These are phyloP conservation scores for Doryteuthis pealeii DNA, from an alignment of 1,140 invertebrate genomes.

Conservation along the genomic window DNA sequence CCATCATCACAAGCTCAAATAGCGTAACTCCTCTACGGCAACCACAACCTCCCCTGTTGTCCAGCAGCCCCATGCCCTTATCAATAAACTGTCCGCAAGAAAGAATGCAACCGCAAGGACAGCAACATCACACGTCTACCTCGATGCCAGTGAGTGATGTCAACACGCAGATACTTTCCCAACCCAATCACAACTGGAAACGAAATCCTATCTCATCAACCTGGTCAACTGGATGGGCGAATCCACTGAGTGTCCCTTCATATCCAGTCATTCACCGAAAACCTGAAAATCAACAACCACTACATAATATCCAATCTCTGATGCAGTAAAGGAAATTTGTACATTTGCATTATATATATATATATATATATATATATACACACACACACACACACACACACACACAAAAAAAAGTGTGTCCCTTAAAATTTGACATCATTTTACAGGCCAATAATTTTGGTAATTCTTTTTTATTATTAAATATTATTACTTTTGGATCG, in stretches of 20 bases:
- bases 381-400: no score
- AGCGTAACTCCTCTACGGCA: background rate
- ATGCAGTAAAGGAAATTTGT: background rate
- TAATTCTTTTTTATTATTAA: no score
- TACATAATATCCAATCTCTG: background rate
- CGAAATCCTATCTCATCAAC: background rate
- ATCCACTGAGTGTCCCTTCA: background rate
- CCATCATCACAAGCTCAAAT: background rate
- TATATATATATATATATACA: background rate
- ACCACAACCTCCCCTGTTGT: background rate
- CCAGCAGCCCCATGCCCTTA: background rate
- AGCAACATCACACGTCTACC: background rate
- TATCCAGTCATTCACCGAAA: background rate
- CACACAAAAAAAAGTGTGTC: no score
- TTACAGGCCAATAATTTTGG: no score
- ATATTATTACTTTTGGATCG: no score
- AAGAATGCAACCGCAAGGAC: background rate
- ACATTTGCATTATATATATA: no score
- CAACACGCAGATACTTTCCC: background rate
- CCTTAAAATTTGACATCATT: no score
- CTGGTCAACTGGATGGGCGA: background rate
- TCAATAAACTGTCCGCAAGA: background rate
- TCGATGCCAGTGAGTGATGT: background rate
- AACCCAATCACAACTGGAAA: background rate
- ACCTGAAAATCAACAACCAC: background rate